Evolutionary conservation across 1,140 invertebrate species (phyloP), one percentile per base, ranked within the genome.

Genomic region (Drusus annulatus): DNA sequence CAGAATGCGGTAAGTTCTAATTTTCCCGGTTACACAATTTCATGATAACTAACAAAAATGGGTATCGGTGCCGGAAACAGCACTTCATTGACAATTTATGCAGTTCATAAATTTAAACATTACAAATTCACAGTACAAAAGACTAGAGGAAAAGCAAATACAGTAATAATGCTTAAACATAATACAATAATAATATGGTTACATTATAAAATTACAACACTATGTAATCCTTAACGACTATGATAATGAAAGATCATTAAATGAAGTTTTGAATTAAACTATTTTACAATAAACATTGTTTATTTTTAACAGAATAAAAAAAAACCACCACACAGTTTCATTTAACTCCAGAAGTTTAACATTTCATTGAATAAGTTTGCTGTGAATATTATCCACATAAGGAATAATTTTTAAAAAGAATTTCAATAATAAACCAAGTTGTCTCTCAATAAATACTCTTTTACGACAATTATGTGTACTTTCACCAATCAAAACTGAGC

Each of bases 71-170:
- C 1, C 13, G 36, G 10, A 7, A 45, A 45, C 36, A 45, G 13
- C 8, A 45, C 36, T 45, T 45, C 36, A 13, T 8, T 51, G 62
- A 77, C 58, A 77, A 52, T 77, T 65, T 65, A 65, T 60, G 62
- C 15, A 17, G 74, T 76, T 60, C 76, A 63, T 77, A 36, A 28
- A 36, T 80, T 78, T 79, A 76, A 81, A 52, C 75, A 75, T 80
- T 71, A 81, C 62, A 63, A 74, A 76, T 83, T 83, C 82, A 83
- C 82, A 83, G 65, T 81, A 83, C 56, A 83, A 83, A 83, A 83
- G 82, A 83, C 82, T 83, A 83, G 82, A 83, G 80, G 68, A 81
- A 80, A 81, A 83, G 79, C 82, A 83, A 83, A 79, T 79, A 73
- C 36, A 45, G 13, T 71, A 50, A 80, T 77, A 68, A 78, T 71